phyloP scores from a whole-genome alignment of 2,113 vertebrate genomes.

The Zosterops hypoxanthus region DNA sequence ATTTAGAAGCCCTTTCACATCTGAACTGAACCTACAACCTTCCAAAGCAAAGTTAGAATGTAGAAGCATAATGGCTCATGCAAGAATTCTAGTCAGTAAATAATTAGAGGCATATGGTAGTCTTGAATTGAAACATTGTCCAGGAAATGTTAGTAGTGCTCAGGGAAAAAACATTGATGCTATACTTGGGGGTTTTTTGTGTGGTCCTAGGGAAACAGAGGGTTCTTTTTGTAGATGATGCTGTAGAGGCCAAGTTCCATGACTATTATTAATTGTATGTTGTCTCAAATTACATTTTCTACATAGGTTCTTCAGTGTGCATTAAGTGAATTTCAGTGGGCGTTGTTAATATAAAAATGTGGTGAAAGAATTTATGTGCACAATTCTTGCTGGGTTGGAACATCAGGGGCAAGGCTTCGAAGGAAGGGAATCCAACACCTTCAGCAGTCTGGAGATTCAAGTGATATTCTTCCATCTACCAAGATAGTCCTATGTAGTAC shows the following conservation, averaged over 20 bases:
- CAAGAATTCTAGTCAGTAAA: not conserved
- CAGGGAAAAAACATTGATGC: not conserved
- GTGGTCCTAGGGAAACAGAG: not conserved
- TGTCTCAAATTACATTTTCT: not conserved
- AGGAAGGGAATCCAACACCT: not conserved
- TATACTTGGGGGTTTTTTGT: not conserved
- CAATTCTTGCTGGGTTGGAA: not conserved
- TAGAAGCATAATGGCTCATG: not conserved
- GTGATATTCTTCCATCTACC: not conserved
- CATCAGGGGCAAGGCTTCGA: not conserved
- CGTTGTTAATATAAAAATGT: not conserved
- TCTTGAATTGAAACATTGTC: not conserved
- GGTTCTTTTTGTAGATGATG: not conserved
- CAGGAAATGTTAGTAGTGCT: not conserved
- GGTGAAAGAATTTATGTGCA: not conserved
- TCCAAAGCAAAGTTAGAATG: not conserved
- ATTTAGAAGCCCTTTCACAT: not conserved
- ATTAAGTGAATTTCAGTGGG: not conserved
- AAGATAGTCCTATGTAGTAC: not conserved
- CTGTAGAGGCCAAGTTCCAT: not conserved
- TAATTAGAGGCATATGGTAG: not conserved
- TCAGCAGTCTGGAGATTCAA: not conserved
- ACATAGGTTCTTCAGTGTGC: not conserved
- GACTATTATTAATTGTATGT: not conserved
- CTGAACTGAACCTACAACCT: not conserved